Percentiles rank a stretch among this genome's conserved stretches.
Conservation (phyloP, 1,140 invertebrate genomes). For the Mycetomoellerius zeteki region DNA sequence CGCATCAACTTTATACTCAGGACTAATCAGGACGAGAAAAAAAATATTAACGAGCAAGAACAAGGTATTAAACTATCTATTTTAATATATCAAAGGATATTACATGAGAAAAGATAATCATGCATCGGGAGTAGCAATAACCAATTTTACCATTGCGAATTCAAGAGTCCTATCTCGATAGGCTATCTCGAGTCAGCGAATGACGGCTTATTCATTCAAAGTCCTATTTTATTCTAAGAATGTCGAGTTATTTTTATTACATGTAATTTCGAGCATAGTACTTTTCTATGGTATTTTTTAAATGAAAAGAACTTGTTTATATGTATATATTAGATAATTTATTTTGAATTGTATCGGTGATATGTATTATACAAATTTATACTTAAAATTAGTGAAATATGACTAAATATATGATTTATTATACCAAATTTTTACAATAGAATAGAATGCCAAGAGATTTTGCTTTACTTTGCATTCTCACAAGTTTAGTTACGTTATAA, state of each 20-base stretch:
- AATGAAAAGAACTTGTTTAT: not conserved
- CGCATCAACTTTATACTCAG: not conserved
- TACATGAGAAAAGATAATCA: slow-evolving; percentile 44
- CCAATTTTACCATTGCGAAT: slow-evolving; percentile 50
- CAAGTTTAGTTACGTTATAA: too few species aligned
- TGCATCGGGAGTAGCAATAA: slow-evolving; percentile 39
- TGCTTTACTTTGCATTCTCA: too few species aligned
- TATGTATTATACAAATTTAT: not conserved
- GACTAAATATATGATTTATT: not conserved
- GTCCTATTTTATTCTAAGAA: slow-evolving; percentile 58
- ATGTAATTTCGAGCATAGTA: not conserved
- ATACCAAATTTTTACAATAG: not conserved
- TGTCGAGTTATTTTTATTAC: not conserved
- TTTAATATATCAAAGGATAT: slow-evolving; percentile 25
- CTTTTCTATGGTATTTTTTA: not conserved
- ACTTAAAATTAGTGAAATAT: slow-evolving; percentile 11
- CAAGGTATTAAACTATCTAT: slow-evolving; percentile 22
- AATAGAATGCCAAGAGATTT: not conserved
- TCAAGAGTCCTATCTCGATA: slow-evolving; percentile 66
- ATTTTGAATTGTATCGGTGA: not conserved
- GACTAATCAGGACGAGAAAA: too few species aligned
- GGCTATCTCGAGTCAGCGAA: slow-evolving; percentile 69
- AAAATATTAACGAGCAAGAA: slow-evolving; percentile 69
- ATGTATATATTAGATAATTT: not conserved
- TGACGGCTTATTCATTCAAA: slow-evolving; percentile 62